Evolutionary conservation across 2,113 vertebrate genomes (phyloP), one percentile per base, ranked within the genome.

Genomic region (Serilophus lunatus): DNA sequence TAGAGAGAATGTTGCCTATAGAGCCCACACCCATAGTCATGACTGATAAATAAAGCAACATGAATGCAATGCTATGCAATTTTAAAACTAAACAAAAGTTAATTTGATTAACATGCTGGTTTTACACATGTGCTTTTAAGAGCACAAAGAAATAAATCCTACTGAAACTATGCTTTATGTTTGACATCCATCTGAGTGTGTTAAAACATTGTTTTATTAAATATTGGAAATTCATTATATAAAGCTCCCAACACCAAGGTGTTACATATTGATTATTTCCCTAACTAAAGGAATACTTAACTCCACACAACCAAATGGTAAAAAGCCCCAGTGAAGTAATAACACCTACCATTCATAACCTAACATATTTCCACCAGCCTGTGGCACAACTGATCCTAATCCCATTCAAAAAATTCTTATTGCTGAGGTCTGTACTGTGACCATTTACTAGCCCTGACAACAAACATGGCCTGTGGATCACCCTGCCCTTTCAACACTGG

Each of bases 91-190:
- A 92, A 79, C 8, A 63, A 74, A 91, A 94, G 31, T 24, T 76
- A 81, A 49, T 79, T 82, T 86, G 87, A 81, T 31, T 53, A 25
- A 64, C 53, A 51, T 50, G 49, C 25, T 96, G 44, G 28, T 96
- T 91, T 61, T 51, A 92, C 56, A 76, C 68, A 93, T 61, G 83
- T 95, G 82, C n/a, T 88, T 95, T 79, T 88, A 61, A 79, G 74
- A 72, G 92, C 90, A 5, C 36, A 90, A 85, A 57, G 63, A 91
- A 86, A 91, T 59, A 33, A 82, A 65, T 83, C 63, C 65, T 86
- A 74, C 68, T 88, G 83, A 35, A 77, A 78, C 36, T 74, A 38
- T 80, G 38, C 54, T 86, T 89, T 95, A 86, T 18, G 82, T 59
- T 7, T 90, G 91, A 86, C 23, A 47, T 69, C 59, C 40, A 47